Evolutionary conservation across 2,888 invertebrate genomes (phyloP), one percentile per base, ranked within the genome.

Genomic region (Volucella inflata): DNA sequence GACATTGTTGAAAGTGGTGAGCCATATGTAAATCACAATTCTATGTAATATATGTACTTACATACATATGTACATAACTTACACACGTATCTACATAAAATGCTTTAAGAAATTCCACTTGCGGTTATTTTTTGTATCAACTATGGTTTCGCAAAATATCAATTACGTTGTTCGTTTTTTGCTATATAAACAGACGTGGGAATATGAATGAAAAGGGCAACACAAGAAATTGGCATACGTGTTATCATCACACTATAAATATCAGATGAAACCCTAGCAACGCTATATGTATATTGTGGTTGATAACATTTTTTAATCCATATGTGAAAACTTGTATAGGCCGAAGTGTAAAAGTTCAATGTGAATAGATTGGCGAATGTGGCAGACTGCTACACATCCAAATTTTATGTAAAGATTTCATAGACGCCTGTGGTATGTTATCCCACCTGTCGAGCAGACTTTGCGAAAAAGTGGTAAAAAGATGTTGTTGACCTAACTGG

Each of bases 261-360:
- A 62, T 46, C 44, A 74, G 38, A 53, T 74, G 78, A 78, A 78
- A 72, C 72, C 78, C 38, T 78, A 74, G 62, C 64, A 17, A 67
- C 65, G 30, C 42, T 53, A 14, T 53, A 74, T 40, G 64, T 46
- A 40, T 42, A 74, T 62, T 48, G 38, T 48, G 44, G 40, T 57
- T 51, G 44, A 55, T 42, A 50, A 14, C 42, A 62, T 57, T 70
- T 75, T 36, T 64, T 4, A 21, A 2, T 21, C 2, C 1, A 0
- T 21, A 21, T 1, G 2, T 2, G 21, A 21, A 21, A 4, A 21
- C 2, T 2, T 4, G 21, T 2, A 21, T 21, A 21, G 0, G 21
- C 21, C 3, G 4, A 21, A 21, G 2, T 2, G 2, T 4, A 21
- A 21, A 21, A 21, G 21, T 21, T 21, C 21, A 21, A 21, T 21